Evolutionary conservation across 2,113 vertebrate species (phyloP).

Genomic region (Forbesichthys papilliferus): DNA sequence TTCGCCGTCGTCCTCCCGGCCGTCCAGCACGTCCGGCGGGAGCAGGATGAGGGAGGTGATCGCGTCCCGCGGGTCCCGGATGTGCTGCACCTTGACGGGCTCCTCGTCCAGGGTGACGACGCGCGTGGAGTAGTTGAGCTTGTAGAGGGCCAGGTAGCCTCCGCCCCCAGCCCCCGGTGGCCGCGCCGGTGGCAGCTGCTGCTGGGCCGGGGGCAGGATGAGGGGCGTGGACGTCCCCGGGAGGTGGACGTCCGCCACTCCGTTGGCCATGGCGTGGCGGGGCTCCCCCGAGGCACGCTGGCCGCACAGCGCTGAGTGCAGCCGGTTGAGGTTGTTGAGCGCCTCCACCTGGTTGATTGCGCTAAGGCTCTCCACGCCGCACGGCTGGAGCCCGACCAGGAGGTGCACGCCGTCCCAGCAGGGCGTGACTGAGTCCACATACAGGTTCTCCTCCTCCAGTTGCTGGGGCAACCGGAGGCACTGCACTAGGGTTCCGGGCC

Average conservation of each 20-base stretch:
- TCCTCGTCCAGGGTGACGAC: slow-evolving; percentile 97
- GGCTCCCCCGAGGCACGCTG: slow-evolving; percentile 85
- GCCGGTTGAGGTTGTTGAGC: slow-evolving; percentile 98
- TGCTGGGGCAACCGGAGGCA: slow-evolving; percentile 93
- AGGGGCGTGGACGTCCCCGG: slow-evolving; percentile 78
- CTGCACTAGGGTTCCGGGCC: slow-evolving; percentile 94
- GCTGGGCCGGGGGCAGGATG: slow-evolving; percentile 86
- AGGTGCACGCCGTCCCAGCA: slow-evolving; percentile 97
- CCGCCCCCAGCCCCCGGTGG: slow-evolving; percentile 66
- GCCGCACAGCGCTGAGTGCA: slow-evolving; percentile 95
- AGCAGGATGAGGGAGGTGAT: slow-evolving; percentile 96
- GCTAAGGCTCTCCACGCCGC: slow-evolving; percentile 87
- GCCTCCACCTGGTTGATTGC: slow-evolving; percentile 98
- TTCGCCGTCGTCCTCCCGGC: slow-evolving; percentile 93
- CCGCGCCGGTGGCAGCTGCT: slow-evolving; percentile 75
- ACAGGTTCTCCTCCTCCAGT: slow-evolving; percentile 95
- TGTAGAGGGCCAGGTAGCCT: slow-evolving; percentile 95
- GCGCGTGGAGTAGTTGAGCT: slow-evolving; percentile 96
- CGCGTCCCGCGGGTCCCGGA: slow-evolving; percentile 92
- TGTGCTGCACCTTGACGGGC: slow-evolving; percentile 94
- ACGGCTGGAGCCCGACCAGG: slow-evolving; percentile 89
- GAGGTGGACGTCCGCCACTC: slow-evolving; percentile 80
- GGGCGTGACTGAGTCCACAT: slow-evolving; percentile 94
- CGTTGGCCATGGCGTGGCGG: slow-evolving; percentile 82
- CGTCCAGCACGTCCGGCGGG: slow-evolving; percentile 93